Evolutionary conservation across 1,140 invertebrate species (phyloP), one percentile per base, ranked within the genome.

Genomic region (Lysiphlebus fabarum): DNA sequence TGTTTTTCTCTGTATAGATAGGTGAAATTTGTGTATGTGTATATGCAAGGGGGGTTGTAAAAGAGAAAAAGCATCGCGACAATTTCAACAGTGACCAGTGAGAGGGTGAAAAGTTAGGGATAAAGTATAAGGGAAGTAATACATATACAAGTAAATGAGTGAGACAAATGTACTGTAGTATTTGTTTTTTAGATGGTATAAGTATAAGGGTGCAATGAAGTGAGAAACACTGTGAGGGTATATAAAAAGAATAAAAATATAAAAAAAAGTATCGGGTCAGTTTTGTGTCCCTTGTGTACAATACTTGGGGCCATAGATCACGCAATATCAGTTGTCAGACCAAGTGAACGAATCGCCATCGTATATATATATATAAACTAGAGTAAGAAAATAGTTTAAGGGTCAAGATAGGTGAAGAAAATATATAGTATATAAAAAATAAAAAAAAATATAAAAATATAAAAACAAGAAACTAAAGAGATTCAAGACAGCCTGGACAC

Each of bases 271-370:
- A 47, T 60, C 62, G 62, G 67, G 69, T 67, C 68, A 71, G 65
- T 70, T 66, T 69, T 71, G 49, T 51, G 74, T 78, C 77, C 76
- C 76, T 74, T 69, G 76, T 72, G 76, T 76, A 70, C 73, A 78
- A 76, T 79, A 67, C 75, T 70, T 14, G 68, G 66, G 66, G 73
- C 74, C 68, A 77, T 78, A 79, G 75, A 78, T 79, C 76, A 79
- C 74, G 74, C 76, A 77, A 79, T 79, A 79, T 79, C 76, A 77
- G 75, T 77, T 79, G 76, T 77, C 76, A 77, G 69, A 61, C 63
- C 49, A 56, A 64, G 58, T 67, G 69, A 71, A 71, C 71, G 67
- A 70, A 78, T 75, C 69, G 67, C 26, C 26, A 43, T 55, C 62
- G 64, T 51, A 26, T 26, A 26, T 26, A 4, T 26, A n/a, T 26